These are phyloP conservation scores for Tromatobia lineatoria DNA, from an alignment of 2,888 invertebrate species.

Conservation along the genomic window DNA sequence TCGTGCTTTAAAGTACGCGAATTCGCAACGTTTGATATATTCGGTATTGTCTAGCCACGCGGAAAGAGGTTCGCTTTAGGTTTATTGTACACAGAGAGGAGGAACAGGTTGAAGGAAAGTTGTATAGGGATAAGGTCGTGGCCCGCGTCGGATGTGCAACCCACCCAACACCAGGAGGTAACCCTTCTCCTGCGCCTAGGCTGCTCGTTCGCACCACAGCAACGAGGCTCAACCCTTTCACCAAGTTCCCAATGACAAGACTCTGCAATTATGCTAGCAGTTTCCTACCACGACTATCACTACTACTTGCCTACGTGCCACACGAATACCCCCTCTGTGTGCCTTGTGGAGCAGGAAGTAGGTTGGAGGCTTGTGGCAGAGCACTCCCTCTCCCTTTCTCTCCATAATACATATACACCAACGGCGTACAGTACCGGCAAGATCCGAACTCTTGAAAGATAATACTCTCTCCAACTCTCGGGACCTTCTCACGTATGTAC, in stretches of 20 bases:
- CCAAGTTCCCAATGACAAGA: conserved; percentile 80
- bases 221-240: conserved; percentile 62
- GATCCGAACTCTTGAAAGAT: conserved; percentile 69
- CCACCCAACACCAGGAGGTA: background rate
- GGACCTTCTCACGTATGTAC: conserved; percentile 66
- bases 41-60: background rate
- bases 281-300: conserved; percentile 57
- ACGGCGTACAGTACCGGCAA: conserved; percentile 51
- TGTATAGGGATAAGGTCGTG: conserved; percentile 11
- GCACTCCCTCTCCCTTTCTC: conserved; percentile 29
- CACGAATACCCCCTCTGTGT: conserved; percentile 3
- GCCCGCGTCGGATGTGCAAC: conserved; percentile 7
- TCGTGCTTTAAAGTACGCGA: too few relatives aligned
- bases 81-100: conserved; percentile 11
- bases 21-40: background rate
- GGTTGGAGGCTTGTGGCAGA: conserved; percentile 48
- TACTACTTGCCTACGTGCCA: conserved; percentile 42
- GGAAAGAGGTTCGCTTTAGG: background rate
- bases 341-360: conserved; percentile 32
- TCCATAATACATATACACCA: conserved; percentile 43
- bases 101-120: background rate
- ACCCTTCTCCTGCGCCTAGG: background rate
- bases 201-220: conserved; percentile 21
- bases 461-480: conserved; percentile 64
- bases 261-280: conserved; percentile 80